Evolutionary conservation across 1,140 invertebrate species (phyloP), one percentile per base, ranked within the genome.

Genomic region (Calosoma granatense): DNA sequence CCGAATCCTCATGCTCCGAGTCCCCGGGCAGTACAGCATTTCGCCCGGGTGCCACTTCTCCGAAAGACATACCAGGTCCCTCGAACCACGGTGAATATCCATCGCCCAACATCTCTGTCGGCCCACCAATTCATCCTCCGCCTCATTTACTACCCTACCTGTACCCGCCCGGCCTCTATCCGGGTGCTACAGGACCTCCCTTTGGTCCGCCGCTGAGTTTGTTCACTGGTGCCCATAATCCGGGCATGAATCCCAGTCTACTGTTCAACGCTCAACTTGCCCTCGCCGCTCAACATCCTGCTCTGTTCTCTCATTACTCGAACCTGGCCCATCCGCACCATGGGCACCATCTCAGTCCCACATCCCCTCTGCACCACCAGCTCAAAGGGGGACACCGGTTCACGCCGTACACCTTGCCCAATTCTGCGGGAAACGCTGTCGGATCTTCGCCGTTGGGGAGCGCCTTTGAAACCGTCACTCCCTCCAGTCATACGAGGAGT

Each of bases 131-230:
- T 11, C 89, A 92, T 65, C 90, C 89, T 11, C 88, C 88, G 14
- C 81, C 82, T 30, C 82, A 84, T 68, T 76, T 93, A 52, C 75
- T 94, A 61, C 91, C 90, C 56, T 94, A 93, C 76, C 81, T 94
- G 14, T 92, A 92, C 69, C 86, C 87, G 0, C 87, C 86, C n/a
- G 88, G 87, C 1, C 74, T 94, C 53, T 93, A 93, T 72, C 86
- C 84, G 15, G 76, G 80, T 11, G 78, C 80, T 2, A 61, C 65
- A 2, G 71, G 65, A 3, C 84, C 79, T 0, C 81, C 88, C 52
- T 82, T 88, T 64, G 82, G 79, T 1, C 86, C 86, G 6, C 85
- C 83, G 19, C 68, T 82, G 20, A 80, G 78, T 1, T 71, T 82
- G 19, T 78, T 82, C 70, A 74, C 78, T 1, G 77, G 75, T 21